These are phyloP conservation scores for Cotesia typhae DNA, from an alignment of 1,140 invertebrate genomes.

Conservation along the genomic window DNA sequence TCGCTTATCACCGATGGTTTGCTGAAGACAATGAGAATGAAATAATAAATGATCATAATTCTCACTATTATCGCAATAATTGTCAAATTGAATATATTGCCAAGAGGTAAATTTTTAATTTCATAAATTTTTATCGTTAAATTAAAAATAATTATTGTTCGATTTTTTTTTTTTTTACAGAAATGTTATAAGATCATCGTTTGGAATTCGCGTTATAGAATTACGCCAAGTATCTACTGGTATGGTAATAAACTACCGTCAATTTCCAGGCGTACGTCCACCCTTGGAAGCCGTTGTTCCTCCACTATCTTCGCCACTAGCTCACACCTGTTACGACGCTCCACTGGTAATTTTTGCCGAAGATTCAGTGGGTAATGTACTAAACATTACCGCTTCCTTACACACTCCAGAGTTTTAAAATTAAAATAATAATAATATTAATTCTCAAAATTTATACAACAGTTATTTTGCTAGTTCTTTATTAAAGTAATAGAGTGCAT, in stretches of 20 bases:
- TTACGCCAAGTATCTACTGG: slow-evolving; percentile 63
- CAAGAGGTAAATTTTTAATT: slow-evolving; percentile 53
- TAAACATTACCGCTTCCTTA: slow-evolving; percentile 60
- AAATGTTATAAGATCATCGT: slow-evolving; percentile 66
- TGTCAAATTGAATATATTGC: slow-evolving; percentile 58
- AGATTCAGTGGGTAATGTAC: slow-evolving; percentile 62
- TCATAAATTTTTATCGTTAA: slow-evolving; percentile 10
- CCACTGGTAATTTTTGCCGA: slow-evolving; percentile 60
- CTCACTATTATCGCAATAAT: slow-evolving; percentile 35
- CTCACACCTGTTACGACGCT: slow-evolving; percentile 45
- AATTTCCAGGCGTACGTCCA: slow-evolving; percentile 58
- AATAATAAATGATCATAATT: slow-evolving; percentile 52
- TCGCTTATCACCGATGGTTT: slow-evolving; percentile 63
- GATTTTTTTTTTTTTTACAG: slow-evolving; percentile 46
- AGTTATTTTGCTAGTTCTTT: too few relatives aligned
- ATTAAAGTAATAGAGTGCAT: too few relatives aligned
- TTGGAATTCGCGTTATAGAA: slow-evolving; percentile 70
- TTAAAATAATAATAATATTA: too few relatives aligned
- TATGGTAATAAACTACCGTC: slow-evolving; percentile 59
- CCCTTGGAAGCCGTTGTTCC: slow-evolving; percentile 58
- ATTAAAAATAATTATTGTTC: slow-evolving; percentile 29
- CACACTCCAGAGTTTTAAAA: neutral
- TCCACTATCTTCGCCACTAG: slow-evolving; percentile 45
- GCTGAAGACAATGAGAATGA: slow-evolving; percentile 57
- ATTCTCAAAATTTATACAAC: too few relatives aligned